phyloP scores from a whole-genome alignment of 2,888 invertebrate genomes.

The Eupithecia tripunctaria region DNA sequence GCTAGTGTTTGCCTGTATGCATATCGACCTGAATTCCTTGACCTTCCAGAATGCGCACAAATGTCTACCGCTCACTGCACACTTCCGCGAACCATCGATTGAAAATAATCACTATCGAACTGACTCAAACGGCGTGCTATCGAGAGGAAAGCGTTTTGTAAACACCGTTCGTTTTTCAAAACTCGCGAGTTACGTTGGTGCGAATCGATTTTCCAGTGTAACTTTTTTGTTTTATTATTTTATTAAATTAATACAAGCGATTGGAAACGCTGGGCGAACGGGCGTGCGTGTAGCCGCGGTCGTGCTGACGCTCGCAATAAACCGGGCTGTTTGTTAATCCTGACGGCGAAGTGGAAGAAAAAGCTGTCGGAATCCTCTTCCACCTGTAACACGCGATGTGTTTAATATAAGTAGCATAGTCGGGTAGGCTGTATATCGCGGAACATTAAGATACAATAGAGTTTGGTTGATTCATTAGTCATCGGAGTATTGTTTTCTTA shows the following conservation, averaged over 20 bases:
- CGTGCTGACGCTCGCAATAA: constrained; percentile 70
- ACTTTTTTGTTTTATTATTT: constrained; percentile 38
- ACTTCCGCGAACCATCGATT: constrained; percentile 59
- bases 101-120: constrained; percentile 51
- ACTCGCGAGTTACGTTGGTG: constrained; percentile 48
- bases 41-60: constrained; percentile 59
- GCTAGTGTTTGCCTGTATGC: constrained; percentile 47
- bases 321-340: constrained; percentile 47
- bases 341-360: constrained; percentile 49
- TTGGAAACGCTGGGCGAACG: constrained; percentile 49
- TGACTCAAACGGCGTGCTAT: constrained; percentile 29
- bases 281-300: constrained; percentile 67
- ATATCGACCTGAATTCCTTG: constrained; percentile 58
- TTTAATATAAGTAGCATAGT: constrained; percentile 2
- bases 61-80: constrained; percentile 52
- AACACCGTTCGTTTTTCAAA: constrained; percentile 63
- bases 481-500: constrained; percentile 40
- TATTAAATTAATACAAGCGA: constrained; percentile 38
- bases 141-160: constrained; percentile 50
- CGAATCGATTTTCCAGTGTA: constrained; percentile 55
- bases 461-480: constrained; percentile 47
- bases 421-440: constrained; percentile 40
- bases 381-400: constrained; percentile 46
- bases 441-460: constrained; percentile 47
- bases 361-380: constrained; percentile 44